Base-by-base conservation (phyloP, 23 tunicate genomes). In the Styela plicata region DNA sequence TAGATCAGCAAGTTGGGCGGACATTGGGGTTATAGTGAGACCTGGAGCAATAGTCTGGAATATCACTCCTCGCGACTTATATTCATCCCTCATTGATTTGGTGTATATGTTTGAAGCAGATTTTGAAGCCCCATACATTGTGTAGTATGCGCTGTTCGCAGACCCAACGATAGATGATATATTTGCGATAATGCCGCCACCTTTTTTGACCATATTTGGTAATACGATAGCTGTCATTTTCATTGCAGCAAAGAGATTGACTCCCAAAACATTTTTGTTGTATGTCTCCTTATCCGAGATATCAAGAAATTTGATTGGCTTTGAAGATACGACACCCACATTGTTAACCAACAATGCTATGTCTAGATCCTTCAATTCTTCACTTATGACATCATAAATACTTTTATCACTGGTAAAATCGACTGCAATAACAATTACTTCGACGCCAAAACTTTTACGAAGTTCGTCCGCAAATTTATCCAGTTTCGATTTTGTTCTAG, bases 281-380 rank as follows among this genome's bases (percentile, higher is more conserved):
- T 76, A 76, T 52, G 36, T 52, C 68, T 36, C 27, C n/a, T 33
- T 18, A 21, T 76, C 36, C 18, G 36, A 24, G 21, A 52, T 23
- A 36, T 76, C 81, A n/a, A 76, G 69, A n/a, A 35, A 27, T 18
- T 13, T 26, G 0, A 37, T 1, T 35, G 81, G 81, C 23, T 28
- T 0, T 20, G 17, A 17, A 36, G 18, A 25, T 21, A 24, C 66
- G 34, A 71, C 26, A 5, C 77, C 77, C n/a, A 76, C 81, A 52
- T 76, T 76, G 36, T 76, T 76, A n/a, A 76, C 81, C 81, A 76
- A 28, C n/a, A 76, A 53, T 33, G 81, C 81, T 17, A 76, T 76
- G 16, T 37, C 64, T 13, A 76, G 65, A 1, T 28, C 81, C 24
- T 23, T 1, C n/a, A 76, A 20, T 23, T 52, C 81, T 24, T n/a